Base-by-base conservation (phyloP, 2,797 vertebrate species). In the Typhlichthys subterraneus region DNA sequence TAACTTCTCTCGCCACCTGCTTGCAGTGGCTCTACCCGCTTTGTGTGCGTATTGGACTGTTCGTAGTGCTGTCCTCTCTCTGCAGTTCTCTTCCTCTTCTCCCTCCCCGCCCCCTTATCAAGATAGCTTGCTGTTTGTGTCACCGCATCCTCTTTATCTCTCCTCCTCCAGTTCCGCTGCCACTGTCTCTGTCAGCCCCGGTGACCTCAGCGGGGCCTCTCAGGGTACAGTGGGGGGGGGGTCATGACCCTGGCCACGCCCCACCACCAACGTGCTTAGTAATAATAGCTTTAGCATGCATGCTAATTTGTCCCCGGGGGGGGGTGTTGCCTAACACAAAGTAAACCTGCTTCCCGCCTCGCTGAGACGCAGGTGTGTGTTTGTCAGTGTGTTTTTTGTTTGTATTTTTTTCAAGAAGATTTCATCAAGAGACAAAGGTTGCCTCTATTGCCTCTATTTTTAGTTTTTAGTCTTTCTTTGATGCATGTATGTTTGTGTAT, bases 221-320 rank as follows among this genome's bases (percentile, higher is more conserved):
- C 31, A 61, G 65, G 59, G 62, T 57, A 49, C 59, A 77, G 48
- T 33, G 23, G 4, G 23, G 64, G 66, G 23, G 23, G 23, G 70
- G 59, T 57, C 63, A 61, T 51, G 61, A 76, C 67, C 54, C 31
- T 29, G 23, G 23, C 3, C 61, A 65, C 52, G 12, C 52, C 74
- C 68, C 63, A 80, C 81, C 82, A 61, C 58, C 70, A 76, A 80
- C 69, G 75, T 82, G 72, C 82, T 87, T 85, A 80, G 75, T 63
- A 63, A 66, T 75, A 74, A 67, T 70, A 76, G 75, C 77, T 83
- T 87, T 84, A 63, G 64, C 56, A 53, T 59, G 64, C 56, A 53
- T 59, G 65, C 58, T 88, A 87, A 91, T 87, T 86, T 73, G 75
- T 78, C 70, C 76, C 75, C 19, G 47, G 67, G 72, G 74, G 78